Percentiles rank a stretch among this genome's conserved stretches.
phyloP scores from a whole-genome alignment of 1,140 invertebrate genomes.

The Mya arenaria region DNA sequence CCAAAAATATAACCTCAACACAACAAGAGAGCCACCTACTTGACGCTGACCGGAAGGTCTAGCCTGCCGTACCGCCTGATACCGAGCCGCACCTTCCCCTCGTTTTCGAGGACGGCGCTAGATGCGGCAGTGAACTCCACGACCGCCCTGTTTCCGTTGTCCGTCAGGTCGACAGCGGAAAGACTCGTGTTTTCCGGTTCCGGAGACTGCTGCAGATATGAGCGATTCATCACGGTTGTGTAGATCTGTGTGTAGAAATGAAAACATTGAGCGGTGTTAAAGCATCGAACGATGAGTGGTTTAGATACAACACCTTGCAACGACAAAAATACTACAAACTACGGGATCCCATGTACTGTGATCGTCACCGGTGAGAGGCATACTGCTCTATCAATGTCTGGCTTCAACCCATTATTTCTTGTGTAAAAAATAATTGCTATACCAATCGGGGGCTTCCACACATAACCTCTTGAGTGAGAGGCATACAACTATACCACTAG shows the following conservation, averaged over 20 bases:
- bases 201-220: background rate
- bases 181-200: constrained; percentile 26
- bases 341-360: no score
- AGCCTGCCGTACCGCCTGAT: constrained; percentile 84
- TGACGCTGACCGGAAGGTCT: constrained; percentile 81
- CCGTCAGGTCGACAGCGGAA: constrained; percentile 59
- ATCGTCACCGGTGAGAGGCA: no score
- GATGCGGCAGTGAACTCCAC: constrained; percentile 85
- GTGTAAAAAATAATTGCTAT: no score
- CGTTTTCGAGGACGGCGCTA: constrained; percentile 85
- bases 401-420: no score
- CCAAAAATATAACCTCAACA: background rate
- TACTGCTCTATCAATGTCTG: no score
- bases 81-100: constrained; percentile 84
- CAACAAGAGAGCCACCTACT: constrained; percentile 74
- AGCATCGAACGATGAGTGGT: no score
- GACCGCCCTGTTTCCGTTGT: constrained; percentile 81
- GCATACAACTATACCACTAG: no score
- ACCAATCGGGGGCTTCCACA: no score
- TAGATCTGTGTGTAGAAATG: constrained; percentile 5
- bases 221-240: background rate
- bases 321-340: no score
- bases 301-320: no score
- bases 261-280: no score
- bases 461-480: no score